These are phyloP conservation scores for Mactromeris polynyma DNA, from an alignment of 2,888 invertebrate species.

Conservation along the genomic window DNA sequence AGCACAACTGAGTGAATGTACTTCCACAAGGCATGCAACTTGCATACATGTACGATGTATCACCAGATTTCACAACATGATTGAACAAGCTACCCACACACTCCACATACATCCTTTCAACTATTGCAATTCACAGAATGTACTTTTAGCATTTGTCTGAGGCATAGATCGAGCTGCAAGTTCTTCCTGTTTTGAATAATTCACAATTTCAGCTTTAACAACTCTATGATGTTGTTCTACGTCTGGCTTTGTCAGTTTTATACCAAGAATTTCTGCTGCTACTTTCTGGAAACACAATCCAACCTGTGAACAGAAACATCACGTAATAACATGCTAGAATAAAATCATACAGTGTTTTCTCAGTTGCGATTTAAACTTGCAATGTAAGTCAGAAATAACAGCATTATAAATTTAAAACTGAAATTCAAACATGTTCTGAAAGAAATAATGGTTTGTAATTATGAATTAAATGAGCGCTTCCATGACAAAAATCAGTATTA, in stretches of 20 bases:
- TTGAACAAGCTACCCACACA: not conserved
- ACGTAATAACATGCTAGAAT: too few relatives aligned
- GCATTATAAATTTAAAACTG: not conserved
- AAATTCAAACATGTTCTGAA: too few relatives aligned
- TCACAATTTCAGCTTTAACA: slow-evolving; percentile 90
- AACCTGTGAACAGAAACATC: slow-evolving; percentile 81
- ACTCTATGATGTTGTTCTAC: slow-evolving; percentile 91
- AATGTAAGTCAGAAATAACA: not conserved
- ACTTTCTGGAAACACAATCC: slow-evolving; percentile 90
- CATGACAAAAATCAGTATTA: too few relatives aligned
- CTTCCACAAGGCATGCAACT: not conserved
- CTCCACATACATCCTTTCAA: not conserved
- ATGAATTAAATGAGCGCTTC: too few relatives aligned
- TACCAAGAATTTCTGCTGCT: slow-evolving; percentile 91
- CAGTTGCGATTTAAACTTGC: not conserved
- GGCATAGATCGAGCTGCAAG: slow-evolving; percentile 71
- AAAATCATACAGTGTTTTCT: not conserved
- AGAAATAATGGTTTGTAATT: too few relatives aligned
- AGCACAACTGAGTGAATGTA: not conserved
- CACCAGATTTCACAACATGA: not conserved
- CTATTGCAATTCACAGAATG: slow-evolving; percentile 70
- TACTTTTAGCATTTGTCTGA: slow-evolving; percentile 67
- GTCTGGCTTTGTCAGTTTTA: slow-evolving; percentile 90
- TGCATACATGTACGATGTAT: not conserved
- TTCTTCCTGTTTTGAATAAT: slow-evolving; percentile 78